Percentiles rank a stretch among this genome's conserved stretches.
Evolutionary conservation across 2,888 invertebrate genomes (phyloP).

Genomic region (Protophormia terraenovae): DNA sequence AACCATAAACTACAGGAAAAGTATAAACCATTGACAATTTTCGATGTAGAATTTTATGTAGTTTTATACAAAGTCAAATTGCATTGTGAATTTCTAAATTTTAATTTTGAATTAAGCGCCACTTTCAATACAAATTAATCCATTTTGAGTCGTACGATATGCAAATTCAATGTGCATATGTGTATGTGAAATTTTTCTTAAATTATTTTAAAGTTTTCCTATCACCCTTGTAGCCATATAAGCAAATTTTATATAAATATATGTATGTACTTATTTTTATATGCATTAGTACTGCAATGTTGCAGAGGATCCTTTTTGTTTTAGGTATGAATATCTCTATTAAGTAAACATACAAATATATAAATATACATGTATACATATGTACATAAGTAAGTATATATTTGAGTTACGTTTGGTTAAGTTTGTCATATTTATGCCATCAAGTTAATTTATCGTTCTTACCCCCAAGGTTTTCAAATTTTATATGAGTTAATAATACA

Average conservation of each 20-base stretch:
- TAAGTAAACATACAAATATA: slow-evolving; percentile 1
- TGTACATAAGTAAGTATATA: not conserved
- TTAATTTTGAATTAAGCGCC: too few relatives aligned
- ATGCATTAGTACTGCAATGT: not conserved
- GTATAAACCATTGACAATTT: too few relatives aligned
- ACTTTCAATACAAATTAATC: too few relatives aligned
- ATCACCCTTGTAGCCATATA: slow-evolving; percentile 53
- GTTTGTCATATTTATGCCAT: slow-evolving; percentile 79
- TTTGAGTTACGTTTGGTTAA: slow-evolving; percentile 70
- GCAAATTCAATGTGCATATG: not conserved
- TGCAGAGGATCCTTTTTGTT: slow-evolving; percentile 6
- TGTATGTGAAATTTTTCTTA: slow-evolving; percentile 73
- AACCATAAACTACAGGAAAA: too few relatives aligned
- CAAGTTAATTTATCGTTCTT: slow-evolving; percentile 79
- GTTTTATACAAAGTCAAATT: too few relatives aligned
- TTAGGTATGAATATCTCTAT: slow-evolving; percentile 32
- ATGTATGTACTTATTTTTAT: not conserved
- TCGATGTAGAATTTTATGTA: too few relatives aligned
- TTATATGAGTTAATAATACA: slow-evolving; percentile 61
- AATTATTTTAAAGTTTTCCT: slow-evolving; percentile 70
- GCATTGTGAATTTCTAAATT: too few relatives aligned
- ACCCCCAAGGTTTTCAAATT: slow-evolving; percentile 58
- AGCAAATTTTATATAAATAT: not conserved
- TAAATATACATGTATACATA: slow-evolving; percentile 6
- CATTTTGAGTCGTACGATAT: too few relatives aligned